Percentiles rank a stretch among this genome's conserved stretches.
Evolutionary conservation across 1,140 invertebrate genomes (phyloP).

Genomic region (Liolophura sinensis): DNA sequence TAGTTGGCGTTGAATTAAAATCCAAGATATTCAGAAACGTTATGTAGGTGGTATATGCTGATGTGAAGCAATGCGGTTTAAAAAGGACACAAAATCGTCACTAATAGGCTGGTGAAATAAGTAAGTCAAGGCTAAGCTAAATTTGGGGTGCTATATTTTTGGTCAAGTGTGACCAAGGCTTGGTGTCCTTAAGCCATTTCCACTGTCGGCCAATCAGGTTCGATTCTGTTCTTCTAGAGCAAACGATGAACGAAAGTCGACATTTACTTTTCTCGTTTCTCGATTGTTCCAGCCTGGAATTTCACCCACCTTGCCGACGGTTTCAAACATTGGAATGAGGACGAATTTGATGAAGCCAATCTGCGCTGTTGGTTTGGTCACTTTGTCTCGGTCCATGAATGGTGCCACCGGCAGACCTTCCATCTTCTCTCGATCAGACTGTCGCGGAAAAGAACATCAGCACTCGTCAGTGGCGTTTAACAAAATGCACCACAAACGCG

Average conservation of each 20-base stretch:
- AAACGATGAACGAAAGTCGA: not conserved
- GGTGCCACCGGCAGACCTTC: conserved; percentile 60
- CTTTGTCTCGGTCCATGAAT: conserved; percentile 61
- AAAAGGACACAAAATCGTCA: not conserved
- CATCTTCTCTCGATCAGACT: conserved; percentile 56
- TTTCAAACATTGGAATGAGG: conserved; percentile 58
- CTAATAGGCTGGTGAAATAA: no score
- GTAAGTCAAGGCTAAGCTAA: no score
- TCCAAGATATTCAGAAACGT: not conserved
- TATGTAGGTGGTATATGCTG: not conserved
- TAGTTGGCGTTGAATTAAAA: not conserved
- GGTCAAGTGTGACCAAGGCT: not conserved
- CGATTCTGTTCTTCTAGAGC: not conserved
- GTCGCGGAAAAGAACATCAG: conserved; percentile 7
- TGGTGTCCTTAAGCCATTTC: not conserved
- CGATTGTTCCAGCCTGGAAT: conserved; percentile 11
- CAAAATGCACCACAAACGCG: no score
- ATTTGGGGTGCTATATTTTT: no score
- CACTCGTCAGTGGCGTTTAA: not conserved
- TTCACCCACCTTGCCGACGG: conserved; percentile 30
- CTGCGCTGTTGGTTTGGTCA: conserved; percentile 59
- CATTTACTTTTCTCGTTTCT: not conserved
- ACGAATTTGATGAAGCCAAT: conserved; percentile 62
- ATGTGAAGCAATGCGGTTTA: not conserved
- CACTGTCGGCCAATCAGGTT: not conserved